Evolutionary conservation across 1,140 invertebrate genomes (phyloP), one percentile per base, ranked within the genome.

Genomic region (Aphelinus certus): DNA sequence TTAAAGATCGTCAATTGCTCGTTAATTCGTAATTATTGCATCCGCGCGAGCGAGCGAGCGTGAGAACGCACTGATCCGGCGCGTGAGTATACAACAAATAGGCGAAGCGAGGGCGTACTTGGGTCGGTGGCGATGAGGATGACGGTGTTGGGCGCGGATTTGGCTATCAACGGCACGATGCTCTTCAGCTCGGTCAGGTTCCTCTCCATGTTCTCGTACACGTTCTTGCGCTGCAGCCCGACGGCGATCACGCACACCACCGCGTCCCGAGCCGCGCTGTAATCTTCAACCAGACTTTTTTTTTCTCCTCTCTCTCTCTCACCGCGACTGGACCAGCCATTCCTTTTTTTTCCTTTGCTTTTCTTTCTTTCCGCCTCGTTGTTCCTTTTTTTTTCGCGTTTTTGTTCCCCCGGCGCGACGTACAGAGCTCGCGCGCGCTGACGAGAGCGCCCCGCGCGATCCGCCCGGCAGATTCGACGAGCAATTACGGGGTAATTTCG

Each of bases 241-340:
- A 91, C 89, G n/a, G 91, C 90, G 51, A 92, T 88, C 43, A 92
- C 89, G 76, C 89, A 90, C 2, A 92, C 81, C 47, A 88, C 86
- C 7, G 91, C 91, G 9, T 88, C 88, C 67, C 88, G 89, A 4
- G 89, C 90, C 26, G 85, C 81, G 9, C 83, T 76, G 76, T 90
- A 91, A 83, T 92, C 91, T 90, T 80, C 55, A 76, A 77, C 64
- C 65, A 26, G 26, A 26, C 26, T 26, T 26, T 26, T 26, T 26
- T 26, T 26, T 26, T 26, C 26, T 26, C 26, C 26, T 26, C 26
- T 26, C 26, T 26, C 26, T 0, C 4, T 53, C 51, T 6, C 7
- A n/a, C n/a, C 26, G 64, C 48, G n/a, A 3, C 26, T 45, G 7
- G 58, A 2, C 43, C 6, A 47, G 45, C 42, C 47, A 7, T 48